Base-by-base conservation (phyloP, 2,888 invertebrate genomes). In the Tenthredo distinguenda region DNA sequence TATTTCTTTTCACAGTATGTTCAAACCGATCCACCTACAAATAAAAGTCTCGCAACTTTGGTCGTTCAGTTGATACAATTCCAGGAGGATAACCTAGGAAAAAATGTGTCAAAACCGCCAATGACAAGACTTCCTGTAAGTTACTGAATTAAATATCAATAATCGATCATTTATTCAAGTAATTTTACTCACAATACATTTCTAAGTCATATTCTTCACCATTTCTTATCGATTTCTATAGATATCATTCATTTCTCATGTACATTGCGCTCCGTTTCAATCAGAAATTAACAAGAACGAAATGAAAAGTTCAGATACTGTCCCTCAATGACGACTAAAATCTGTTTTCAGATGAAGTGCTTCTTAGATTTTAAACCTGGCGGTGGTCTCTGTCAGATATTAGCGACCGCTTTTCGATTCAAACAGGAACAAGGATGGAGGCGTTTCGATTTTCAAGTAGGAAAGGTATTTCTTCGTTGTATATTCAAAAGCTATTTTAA, bases 361-460 rank as follows among this genome's bases (percentile, higher is more conserved):
- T 99, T 99, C 94, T 95, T 99, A 95, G 99, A 99, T 94, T 98
- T 99, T 94, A 99, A 99, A 94, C 96, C 98, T 31, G 97, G 98
- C 88, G 99, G 99, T 77, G 97, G 98, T 47, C 95, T 99, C 86
- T 99, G 99, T 95, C 98, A 98, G 90, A 98, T 99, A 93, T 96
- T 99, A 89, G 96, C 97, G 90, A 97, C 98, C 88, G 98, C 98
- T 93, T 99, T 97, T 95, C 98, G 98, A 92, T 99, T 98, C 95
- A 98, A 99, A 94, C 97, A 96, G 94, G 99, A 99, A 94, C 99
- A 99, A 94, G 97, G 98, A 94, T 99, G 98, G 96, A 96, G 98
- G 92, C 96, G 98, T 94, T 98, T 99, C 94, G 98, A 98, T 95
- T 97, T 98, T 94, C 97, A 97, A 94, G 96, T 97, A 93, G 96